Evolutionary conservation across 1,140 invertebrate genomes (phyloP).

Genomic region (Bombus ignitus): DNA sequence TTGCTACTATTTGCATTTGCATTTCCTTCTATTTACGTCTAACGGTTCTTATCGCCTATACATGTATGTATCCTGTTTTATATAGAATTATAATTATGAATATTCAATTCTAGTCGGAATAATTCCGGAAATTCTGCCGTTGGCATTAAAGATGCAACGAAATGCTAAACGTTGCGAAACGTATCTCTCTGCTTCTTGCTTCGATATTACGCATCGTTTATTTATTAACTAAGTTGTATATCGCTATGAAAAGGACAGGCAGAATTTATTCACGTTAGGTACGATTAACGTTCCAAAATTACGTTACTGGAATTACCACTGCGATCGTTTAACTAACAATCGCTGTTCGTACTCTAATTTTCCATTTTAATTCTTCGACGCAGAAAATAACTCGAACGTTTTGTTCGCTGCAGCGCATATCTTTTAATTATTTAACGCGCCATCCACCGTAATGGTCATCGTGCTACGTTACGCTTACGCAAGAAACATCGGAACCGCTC

Average conservation of each 20-base stretch:
- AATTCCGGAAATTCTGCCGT: slow-evolving; percentile 13
- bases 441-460: too few species aligned
- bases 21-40: background rate
- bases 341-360: too few species aligned
- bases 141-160: slow-evolving; percentile 35
- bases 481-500: too few species aligned
- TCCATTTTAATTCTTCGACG: too few species aligned
- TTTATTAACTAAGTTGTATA: background rate
- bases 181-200: background rate
- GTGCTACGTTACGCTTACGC: too few species aligned
- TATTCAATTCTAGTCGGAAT: slow-evolving; percentile 28
- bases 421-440: too few species aligned
- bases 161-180: slow-evolving; percentile 34
- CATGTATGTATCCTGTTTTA: background rate
- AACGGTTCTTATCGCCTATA: background rate
- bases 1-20: background rate
- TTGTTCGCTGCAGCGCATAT: too few species aligned
- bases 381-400: too few species aligned
- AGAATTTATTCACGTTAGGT: background rate
- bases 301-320: background rate
- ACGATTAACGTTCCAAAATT: background rate
- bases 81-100: slow-evolving; percentile 29
- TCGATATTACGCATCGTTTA: background rate
- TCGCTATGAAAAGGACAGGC: background rate
- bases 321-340: too few species aligned